Evolutionary conservation across 2,888 invertebrate species (phyloP).

Genomic region (Thereva unica): DNA sequence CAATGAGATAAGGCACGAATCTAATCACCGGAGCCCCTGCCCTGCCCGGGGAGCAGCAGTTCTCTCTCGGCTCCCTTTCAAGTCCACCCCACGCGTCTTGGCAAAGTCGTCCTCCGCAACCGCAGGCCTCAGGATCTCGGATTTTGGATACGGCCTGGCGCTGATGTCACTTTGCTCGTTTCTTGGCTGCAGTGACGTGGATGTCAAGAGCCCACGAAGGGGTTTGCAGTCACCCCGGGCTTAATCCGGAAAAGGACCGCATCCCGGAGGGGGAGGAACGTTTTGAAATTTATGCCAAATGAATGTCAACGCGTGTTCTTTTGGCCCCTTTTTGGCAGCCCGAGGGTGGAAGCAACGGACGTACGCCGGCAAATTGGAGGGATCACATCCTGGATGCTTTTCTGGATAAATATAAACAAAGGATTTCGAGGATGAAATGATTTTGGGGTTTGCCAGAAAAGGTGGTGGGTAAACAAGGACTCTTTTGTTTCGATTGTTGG

Average conservation of each 20-base stretch:
- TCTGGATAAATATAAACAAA: not conserved
- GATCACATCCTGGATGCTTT: conserved; percentile 30
- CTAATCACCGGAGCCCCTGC: conserved; percentile 8
- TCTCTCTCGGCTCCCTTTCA: not conserved
- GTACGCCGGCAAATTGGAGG: conserved; percentile 27
- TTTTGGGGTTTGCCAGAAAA: no score
- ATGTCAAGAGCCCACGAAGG: conserved; percentile 16
- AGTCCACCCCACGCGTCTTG: not conserved
- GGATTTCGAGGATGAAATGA: no score
- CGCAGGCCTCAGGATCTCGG: not conserved
- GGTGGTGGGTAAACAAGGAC: no score
- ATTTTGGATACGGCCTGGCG: not conserved
- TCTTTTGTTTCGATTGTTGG: no score
- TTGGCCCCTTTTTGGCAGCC: conserved; percentile 8
- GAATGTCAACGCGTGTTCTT: conserved; percentile 35
- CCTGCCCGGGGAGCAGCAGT: not conserved
- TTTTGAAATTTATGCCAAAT: conserved; percentile 37
- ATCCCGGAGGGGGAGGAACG: not conserved
- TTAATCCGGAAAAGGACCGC: conserved; percentile 1
- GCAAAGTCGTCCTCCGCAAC: no score
- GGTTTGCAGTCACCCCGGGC: not conserved
- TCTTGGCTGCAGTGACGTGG: conserved; percentile 3
- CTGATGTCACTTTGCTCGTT: not conserved
- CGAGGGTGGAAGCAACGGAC: conserved; percentile 20
- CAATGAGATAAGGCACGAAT: conserved; percentile 30